Conservation (phyloP, 2,797 vertebrate genomes). For the Merluccius polli region DNA sequence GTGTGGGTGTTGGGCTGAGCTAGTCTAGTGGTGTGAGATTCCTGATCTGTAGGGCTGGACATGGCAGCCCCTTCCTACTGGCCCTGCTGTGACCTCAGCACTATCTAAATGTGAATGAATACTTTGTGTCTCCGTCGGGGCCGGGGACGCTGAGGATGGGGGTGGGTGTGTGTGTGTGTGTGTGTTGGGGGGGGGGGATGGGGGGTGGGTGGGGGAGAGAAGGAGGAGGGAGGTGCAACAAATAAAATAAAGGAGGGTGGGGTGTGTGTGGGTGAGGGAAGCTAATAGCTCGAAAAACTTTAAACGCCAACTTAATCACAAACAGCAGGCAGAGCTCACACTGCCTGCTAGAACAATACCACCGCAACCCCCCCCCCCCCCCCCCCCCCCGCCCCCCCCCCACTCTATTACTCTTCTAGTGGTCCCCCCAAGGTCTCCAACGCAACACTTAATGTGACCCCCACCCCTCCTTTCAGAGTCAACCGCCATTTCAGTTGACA, state of each 20-base stretch:
- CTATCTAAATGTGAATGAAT: conserved; percentile 84
- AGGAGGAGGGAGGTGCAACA: conserved; percentile 22
- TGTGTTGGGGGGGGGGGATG: conserved; percentile 53
- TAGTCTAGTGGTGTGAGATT: conserved; percentile 67
- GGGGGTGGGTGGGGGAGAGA: conserved; percentile 18
- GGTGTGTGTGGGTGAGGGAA: conserved; percentile 54
- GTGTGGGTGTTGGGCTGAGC: conserved; percentile 55
- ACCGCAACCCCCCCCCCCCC: conserved; percentile 24
- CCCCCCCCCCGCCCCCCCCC: conserved; percentile 29
- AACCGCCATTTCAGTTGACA: conserved; percentile 52
- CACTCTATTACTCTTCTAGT: conserved; percentile 37
- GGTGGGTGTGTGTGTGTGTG: conserved; percentile 36
- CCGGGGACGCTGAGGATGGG: conserved; percentile 22
- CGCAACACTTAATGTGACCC: conserved; percentile 66
- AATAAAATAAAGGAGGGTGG: conserved; percentile 44
- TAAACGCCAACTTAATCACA: conserved; percentile 78
- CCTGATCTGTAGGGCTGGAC: conserved; percentile 69
- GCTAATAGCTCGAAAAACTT: conserved; percentile 74
- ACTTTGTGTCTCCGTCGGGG: conserved; percentile 77
- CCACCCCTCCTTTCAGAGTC: conserved; percentile 57
- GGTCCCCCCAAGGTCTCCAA: conserved; percentile 38
- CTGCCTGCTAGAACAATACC: conserved; percentile 63
- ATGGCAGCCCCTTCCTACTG: conserved; percentile 68
- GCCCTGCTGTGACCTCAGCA: conserved; percentile 76
- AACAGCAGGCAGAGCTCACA: conserved; percentile 74